Evolutionary conservation across 2,113 vertebrate genomes (phyloP), one percentile per base, ranked within the genome.

Genomic region (Thamnophis sirtalis): DNA sequence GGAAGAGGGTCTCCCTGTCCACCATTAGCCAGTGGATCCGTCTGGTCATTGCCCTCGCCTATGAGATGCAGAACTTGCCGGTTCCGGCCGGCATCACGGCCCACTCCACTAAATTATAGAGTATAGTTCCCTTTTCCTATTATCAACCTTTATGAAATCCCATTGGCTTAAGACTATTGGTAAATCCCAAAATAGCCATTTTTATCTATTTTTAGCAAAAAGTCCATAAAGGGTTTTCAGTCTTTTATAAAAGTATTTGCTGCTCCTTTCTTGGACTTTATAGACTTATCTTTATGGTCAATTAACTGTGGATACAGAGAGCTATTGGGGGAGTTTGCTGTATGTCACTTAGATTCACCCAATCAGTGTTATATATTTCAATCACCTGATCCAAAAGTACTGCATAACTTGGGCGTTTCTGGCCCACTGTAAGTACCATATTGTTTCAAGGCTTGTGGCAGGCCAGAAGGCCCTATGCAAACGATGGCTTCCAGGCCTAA

Each of bases 371-470:
- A 28, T 17, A 63, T 68, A 26, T 63, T n/a, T 51, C 26, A 53
- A 3, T n/a, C 5, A 38, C 26, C 15, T 86, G 43, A 38, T 28
- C 85, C 85, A 51, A 28, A 53, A n/a, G 15, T 51, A n/a, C 13
- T 53, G 6, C 15, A 28, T 17, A 9, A 13, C 13, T 15, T 86
- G 24, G 93, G 96, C 97, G 21, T 97, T 96, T 93, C 85, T 97
- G 93, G 92, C 87, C 89, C 90, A 94, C 63, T 84, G 17, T 55
- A 94, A 90, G 89, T 91, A 95, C 95, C 90, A 51, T 91, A 94
- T 96, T 96, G 89, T 95, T 97, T 84, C 43, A 86, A 96, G 92
- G 92, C 89, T 96, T 43, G 43, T 43, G 43, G 43, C 43, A 43
- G 43, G 43, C 43, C 43, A 43, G 43, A 43, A 43, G 43, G 43